These are phyloP conservation scores for Ammospiza maritima DNA, from an alignment of 2,797 vertebrate species.

Conservation along the genomic window DNA sequence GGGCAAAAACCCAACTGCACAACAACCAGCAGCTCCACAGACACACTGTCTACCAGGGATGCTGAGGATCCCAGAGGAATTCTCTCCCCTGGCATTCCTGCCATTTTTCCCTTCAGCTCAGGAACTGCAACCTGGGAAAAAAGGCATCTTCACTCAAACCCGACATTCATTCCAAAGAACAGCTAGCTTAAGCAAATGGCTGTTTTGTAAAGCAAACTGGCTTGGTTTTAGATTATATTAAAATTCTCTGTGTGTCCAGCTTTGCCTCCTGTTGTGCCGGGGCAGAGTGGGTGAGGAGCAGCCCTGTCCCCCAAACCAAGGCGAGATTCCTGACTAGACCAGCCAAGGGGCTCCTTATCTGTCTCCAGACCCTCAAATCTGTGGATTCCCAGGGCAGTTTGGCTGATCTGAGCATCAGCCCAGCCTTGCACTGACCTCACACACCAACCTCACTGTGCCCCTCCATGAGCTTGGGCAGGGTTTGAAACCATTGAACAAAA, in stretches of 20 bases:
- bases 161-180: rapidly evolving
- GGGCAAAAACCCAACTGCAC: neutral
- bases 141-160: neutral
- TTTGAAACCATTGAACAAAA: neutral
- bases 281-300: neutral
- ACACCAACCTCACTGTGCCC: neutral
- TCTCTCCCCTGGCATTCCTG: neutral
- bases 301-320: neutral
- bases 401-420: neutral
- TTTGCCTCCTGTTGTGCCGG: neutral
- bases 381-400: neutral
- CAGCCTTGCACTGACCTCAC: neutral
- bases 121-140: neutral
- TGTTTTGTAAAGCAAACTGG: neutral
- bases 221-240: neutral
- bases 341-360: neutral
- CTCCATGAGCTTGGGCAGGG: neutral
- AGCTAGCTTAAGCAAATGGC: neutral
- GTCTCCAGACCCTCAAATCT: neutral
- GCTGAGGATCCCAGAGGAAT: neutral
- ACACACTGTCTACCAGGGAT: neutral
- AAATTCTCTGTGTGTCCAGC: rapidly evolving
- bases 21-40: neutral
- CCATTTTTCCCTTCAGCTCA: neutral
- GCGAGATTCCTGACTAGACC: neutral